Evolutionary conservation across 2,888 invertebrate genomes (phyloP), one percentile per base, ranked within the genome.

Genomic region (Dicroscelio sp.): DNA sequence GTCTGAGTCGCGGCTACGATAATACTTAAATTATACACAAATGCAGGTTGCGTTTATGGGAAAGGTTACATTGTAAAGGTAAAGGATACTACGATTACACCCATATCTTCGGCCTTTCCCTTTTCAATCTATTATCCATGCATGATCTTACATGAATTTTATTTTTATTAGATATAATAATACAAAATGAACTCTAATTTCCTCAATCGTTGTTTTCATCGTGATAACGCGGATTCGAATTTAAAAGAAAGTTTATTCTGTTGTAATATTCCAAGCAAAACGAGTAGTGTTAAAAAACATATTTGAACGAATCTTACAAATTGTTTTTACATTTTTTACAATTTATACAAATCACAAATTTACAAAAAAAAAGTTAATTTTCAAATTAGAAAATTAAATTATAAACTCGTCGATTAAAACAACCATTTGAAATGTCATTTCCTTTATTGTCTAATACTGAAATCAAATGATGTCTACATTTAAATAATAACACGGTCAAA

Each of bases 21-120:
- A 83, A 67, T 73, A 84, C 84, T 78, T 84, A 84, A 87, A 87
- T 90, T 85, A 84, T 63, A 88, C 58, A 80, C 38, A 73, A 88
- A 85, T 35, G 76, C 79, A 80, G 90, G 84, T 84, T 90, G 90
- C 85, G 86, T 90, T 90, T 86, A 65, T 90, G 82, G 85, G 82
- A 92, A 92, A 90, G 90, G 90, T 92, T 88, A 67, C 67, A 27
- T 71, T 58, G 90, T 85, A 92, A 92, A 90, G 90, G 90, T 90
- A 90, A 88, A 90, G 90, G 82, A 90, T 87, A 83, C 90, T 92
- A 83, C 86, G 85, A 86, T 88, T 90, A 84, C 78, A 48, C 65
- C 58, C 79, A 75, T 86, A 84, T 83, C 71, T 85, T 60, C 23
- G 48, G 90, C 90, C 90, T 87, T 90, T 90, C 87, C 92, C 84